Conservation (phyloP, 2,888 invertebrate species). For the Drosophila pseudotalamancana region DNA sequence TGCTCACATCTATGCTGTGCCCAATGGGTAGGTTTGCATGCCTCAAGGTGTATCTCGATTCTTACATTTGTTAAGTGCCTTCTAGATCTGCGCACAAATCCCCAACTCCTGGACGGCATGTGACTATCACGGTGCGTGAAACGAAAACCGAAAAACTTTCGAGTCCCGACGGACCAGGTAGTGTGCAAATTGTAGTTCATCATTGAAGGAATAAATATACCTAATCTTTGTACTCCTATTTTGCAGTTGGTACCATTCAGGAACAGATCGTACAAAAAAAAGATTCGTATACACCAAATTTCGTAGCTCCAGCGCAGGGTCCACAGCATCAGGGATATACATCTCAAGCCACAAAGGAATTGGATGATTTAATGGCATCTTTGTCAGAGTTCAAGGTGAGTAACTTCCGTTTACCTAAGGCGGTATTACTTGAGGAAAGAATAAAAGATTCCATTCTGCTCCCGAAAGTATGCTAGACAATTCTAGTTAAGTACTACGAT, state of each 20-base stretch:
- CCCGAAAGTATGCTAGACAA: too few species aligned
- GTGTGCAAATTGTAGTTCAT: not conserved
- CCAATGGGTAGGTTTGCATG: slow-evolving; percentile 88
- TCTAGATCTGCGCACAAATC: slow-evolving; percentile 77
- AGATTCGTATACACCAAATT: slow-evolving; percentile 77
- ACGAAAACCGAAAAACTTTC: slow-evolving; percentile 86
- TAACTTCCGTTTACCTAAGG: not conserved
- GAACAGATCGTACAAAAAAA: slow-evolving; percentile 82
- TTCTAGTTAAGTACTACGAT: too few species aligned
- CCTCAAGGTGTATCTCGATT: too few species aligned
- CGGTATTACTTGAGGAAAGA: not conserved
- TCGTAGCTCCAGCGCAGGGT: slow-evolving; percentile 43
- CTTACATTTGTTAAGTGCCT: not conserved
- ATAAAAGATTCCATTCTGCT: too few species aligned
- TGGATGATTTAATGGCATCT: slow-evolving; percentile 98
- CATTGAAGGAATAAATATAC: not conserved
- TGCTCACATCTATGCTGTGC: slow-evolving; percentile 86
- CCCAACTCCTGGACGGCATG: slow-evolving; percentile 85
- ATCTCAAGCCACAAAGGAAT: slow-evolving; percentile 96
- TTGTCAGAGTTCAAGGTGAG: slow-evolving; percentile 97
- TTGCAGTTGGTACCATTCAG: slow-evolving; percentile 78
- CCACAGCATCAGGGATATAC: slow-evolving; percentile 83
- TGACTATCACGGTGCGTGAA: slow-evolving; percentile 87
- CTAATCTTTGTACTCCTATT: not conserved
- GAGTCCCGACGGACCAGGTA: slow-evolving; percentile 83